Evolutionary conservation across 2,113 vertebrate species (phyloP).

Genomic region (Sapayoa aenigma): DNA sequence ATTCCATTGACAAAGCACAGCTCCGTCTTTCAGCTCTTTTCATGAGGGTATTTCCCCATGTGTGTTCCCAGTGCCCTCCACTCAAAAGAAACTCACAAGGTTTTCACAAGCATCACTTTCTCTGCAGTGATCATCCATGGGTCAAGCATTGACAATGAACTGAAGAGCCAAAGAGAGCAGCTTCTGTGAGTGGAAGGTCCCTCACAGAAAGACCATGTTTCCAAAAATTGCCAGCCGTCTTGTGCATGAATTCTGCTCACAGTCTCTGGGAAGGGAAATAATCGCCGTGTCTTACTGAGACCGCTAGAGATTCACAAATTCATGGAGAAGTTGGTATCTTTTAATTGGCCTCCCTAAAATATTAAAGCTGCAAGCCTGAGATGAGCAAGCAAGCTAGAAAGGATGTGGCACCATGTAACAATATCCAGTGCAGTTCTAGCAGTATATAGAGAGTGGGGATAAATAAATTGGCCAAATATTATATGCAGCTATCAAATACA

Average conservation of each 20-base stretch:
- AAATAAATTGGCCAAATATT: neutral
- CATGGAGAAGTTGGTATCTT: neutral
- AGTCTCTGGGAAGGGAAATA: neutral
- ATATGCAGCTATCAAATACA: neutral
- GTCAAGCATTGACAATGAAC: neutral
- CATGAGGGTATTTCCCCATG: neutral
- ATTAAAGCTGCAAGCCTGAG: neutral
- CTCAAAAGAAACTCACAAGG: neutral
- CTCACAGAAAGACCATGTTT: neutral
- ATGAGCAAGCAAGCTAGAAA: neutral
- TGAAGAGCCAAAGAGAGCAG: neutral
- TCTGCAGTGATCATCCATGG: neutral
- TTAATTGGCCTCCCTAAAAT: neutral
- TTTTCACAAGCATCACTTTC: neutral
- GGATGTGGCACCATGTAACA: neutral
- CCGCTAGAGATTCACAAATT: fast-evolving
- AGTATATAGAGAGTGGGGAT: neutral
- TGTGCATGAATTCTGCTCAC: neutral
- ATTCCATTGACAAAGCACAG: slow-evolving; percentile 42
- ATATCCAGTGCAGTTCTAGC: neutral
- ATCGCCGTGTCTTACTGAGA: neutral
- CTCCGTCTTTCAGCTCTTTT: slow-evolving; percentile 35
- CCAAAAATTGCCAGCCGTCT: neutral
- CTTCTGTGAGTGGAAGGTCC: neutral
- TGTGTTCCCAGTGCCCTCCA: neutral